A percentile compares a stretch with the other conserved stretches of the same genome.
These are phyloP conservation scores for Garra rufa DNA, from an alignment of 2,113 vertebrate genomes.

Conservation along the genomic window DNA sequence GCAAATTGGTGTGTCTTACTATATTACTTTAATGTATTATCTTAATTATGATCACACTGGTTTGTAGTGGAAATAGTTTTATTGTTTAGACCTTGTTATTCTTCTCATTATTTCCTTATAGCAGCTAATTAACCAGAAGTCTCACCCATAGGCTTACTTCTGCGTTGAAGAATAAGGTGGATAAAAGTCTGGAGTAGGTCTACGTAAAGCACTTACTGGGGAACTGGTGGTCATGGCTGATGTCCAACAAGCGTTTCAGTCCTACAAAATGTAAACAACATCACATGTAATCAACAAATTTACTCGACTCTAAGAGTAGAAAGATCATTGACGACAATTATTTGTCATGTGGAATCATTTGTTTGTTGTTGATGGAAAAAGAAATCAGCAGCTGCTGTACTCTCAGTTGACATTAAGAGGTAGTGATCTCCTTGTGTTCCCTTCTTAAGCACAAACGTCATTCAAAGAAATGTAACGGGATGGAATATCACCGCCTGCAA, in stretches of 20 bases:
- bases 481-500: constrained; percentile 43
- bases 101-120: too few species aligned
- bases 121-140: too few species aligned
- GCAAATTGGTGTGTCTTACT: too few species aligned
- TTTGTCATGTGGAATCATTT: background rate
- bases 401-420: background rate
- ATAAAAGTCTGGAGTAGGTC: background rate
- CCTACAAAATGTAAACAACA: constrained; percentile 75
- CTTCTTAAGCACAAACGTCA: constrained; percentile 37
- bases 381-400: background rate
- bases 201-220: constrained; percentile 82
- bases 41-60: too few species aligned
- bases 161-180: too few species aligned
- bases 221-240: constrained; percentile 93
- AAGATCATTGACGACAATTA: background rate
- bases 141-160: too few species aligned
- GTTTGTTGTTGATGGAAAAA: background rate
- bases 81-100: too few species aligned
- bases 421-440: constrained; percentile 1
- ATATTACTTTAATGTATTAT: too few species aligned
- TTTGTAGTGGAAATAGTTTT: too few species aligned
- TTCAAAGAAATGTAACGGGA: constrained; percentile 41
- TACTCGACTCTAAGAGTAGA: too few species aligned
- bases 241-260: constrained; percentile 88
- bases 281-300: background rate